Conservation (phyloP, 1,140 invertebrate genomes). For the Ips nitidus region DNA sequence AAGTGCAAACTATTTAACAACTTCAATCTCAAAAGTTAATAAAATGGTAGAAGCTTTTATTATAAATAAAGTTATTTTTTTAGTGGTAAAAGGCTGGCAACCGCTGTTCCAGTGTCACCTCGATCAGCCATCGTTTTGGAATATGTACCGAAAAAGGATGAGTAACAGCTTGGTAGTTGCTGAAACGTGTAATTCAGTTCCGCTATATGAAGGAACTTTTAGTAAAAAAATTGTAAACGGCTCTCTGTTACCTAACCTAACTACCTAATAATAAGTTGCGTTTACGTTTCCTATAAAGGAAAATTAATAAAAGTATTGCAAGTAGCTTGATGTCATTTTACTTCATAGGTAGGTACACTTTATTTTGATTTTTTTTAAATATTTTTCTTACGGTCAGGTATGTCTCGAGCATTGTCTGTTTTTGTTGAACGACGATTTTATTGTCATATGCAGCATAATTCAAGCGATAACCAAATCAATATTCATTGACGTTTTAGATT, state of each 20-base stretch:
- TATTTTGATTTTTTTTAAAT: no score
- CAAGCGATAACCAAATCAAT: no score
- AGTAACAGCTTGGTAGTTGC: slow-evolving; percentile 12
- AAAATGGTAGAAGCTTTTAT: not conserved
- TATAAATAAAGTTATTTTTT: slow-evolving; percentile 27
- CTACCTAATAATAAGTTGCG: no score
- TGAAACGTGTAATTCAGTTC: not conserved
- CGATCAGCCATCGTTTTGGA: slow-evolving; percentile 55
- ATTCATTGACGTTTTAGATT: no score
- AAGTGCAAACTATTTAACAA: slow-evolving; percentile 39
- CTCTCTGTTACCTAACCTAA: not conserved
- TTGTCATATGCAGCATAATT: no score
- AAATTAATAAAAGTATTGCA: no score
- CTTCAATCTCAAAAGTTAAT: not conserved
- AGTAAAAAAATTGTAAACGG: not conserved
- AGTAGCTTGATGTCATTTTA: no score
- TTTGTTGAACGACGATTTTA: no score
- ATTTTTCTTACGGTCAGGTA: no score
- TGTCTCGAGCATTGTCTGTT: no score
- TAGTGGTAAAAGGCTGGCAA: slow-evolving; percentile 45
- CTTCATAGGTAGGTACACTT: no score
- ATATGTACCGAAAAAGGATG: slow-evolving; percentile 52
- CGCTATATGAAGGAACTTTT: not conserved
- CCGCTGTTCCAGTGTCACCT: slow-evolving; percentile 49
- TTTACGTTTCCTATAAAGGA: no score